Evolutionary conservation across 1,140 invertebrate genomes (phyloP).

Genomic region (Habropoda laboriosa): DNA sequence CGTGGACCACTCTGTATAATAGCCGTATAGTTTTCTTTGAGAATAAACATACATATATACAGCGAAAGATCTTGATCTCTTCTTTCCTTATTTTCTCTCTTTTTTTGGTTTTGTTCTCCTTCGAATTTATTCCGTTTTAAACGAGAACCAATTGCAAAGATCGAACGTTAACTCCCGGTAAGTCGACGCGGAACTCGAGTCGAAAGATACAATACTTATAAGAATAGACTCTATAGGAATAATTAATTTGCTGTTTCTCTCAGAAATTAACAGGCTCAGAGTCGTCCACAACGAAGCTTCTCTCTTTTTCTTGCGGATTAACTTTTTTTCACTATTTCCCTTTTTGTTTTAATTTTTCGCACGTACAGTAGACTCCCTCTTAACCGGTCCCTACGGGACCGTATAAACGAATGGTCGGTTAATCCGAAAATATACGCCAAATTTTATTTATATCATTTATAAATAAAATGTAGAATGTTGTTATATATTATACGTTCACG

Average conservation of each 20-base stretch:
- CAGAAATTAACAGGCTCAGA: conserved; percentile 47
- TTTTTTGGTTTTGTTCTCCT: neutral
- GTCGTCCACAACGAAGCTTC: conserved; percentile 43
- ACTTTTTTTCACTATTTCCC: neutral
- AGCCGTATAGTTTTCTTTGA: conserved; percentile 42
- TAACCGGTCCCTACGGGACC: too few species aligned
- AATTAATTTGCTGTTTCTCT: conserved; percentile 39
- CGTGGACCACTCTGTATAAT: too few species aligned
- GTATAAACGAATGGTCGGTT: too few species aligned
- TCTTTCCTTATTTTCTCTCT: neutral
- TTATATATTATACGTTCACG: too few species aligned
- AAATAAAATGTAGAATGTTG: too few species aligned
- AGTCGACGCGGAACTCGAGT: conserved; percentile 40
- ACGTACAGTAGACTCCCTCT: too few species aligned
- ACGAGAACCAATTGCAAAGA: neutral
- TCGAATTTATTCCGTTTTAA: conserved; percentile 3
- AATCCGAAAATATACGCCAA: too few species aligned
- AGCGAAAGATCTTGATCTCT: conserved; percentile 39
- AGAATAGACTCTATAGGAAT: conserved; percentile 56
- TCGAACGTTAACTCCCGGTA: conserved; percentile 12
- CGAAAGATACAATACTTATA: conserved; percentile 44
- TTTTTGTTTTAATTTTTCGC: neutral
- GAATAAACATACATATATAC: conserved; percentile 55
- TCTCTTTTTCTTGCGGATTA: conserved; percentile 18
- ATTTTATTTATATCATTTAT: too few species aligned